Conservation (phyloP, 2,113 vertebrate species). For the Hippocampus barbouri region DNA sequence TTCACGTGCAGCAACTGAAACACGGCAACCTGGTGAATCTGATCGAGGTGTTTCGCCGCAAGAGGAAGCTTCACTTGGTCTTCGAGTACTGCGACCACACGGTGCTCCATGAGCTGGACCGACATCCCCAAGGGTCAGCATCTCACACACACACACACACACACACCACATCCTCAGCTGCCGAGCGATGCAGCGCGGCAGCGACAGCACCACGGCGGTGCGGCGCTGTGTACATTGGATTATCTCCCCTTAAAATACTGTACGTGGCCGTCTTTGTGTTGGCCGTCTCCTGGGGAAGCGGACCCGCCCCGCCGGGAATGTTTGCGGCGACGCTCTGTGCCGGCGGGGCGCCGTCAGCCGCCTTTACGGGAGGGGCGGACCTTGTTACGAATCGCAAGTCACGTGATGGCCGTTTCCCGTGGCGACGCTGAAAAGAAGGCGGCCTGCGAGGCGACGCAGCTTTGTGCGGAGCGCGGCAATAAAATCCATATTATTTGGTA, state of each 20-base stretch:
- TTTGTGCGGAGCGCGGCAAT: slow-evolving; percentile 15
- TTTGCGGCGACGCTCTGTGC: slow-evolving; percentile 64
- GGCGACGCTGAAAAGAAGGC: slow-evolving; percentile 53
- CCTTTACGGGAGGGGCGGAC: slow-evolving; percentile 18
- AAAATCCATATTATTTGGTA: background rate
- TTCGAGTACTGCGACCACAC: slow-evolving; percentile 96
- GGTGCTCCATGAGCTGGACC: slow-evolving; percentile 87
- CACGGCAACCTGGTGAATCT: slow-evolving; percentile 93
- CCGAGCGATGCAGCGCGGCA: too few species aligned
- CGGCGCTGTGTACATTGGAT: slow-evolving; percentile 23
- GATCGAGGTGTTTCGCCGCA: slow-evolving; percentile 90
- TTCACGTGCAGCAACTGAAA: slow-evolving; percentile 88
- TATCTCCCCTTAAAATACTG: slow-evolving; percentile 20
- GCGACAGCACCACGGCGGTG: background rate
- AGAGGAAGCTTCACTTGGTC: slow-evolving; percentile 88
- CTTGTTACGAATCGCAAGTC: slow-evolving; percentile 45
- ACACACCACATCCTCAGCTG: background rate
- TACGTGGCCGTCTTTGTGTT: background rate
- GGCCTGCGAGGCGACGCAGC: slow-evolving; percentile 52
- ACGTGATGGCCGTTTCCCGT: slow-evolving; percentile 55
- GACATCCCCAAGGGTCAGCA: slow-evolving; percentile 82
- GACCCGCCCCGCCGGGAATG: slow-evolving; percentile 59
- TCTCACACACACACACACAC: background rate
- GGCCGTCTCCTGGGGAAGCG: slow-evolving; percentile 51
- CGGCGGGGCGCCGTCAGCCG: slow-evolving; percentile 20